Base-by-base conservation (phyloP, 2,113 vertebrate genomes). In the Carassius gibelio region DNA sequence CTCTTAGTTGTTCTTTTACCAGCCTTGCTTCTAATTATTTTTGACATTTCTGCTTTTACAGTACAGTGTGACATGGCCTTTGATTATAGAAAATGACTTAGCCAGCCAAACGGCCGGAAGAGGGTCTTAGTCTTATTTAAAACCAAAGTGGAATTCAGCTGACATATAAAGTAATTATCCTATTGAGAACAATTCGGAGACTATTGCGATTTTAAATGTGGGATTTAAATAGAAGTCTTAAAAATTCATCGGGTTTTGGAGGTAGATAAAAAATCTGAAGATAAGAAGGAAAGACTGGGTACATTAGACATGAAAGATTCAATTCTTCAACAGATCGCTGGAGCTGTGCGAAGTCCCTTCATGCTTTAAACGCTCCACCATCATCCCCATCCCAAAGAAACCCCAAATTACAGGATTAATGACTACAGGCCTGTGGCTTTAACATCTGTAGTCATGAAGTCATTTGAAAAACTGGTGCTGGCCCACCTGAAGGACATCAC, bases 21-120 rank as follows among this genome's bases (percentile, higher is more conserved):
- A 13, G 48, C 55, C 21, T 77, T 59, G 19, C 14, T 57, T 84
- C 80, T 75, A 81, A 69, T 87, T 87, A 87, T 87, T 83, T 85
- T 26, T 83, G 42, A 76, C 77, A 83, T 76, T 86, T 78, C n/a
- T 61, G 38, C 8, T 74, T 79, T 71, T 10, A 45, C 19, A 48
- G 30, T 52, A 72, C 74, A 72, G 36, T 19, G 64, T 30, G 72
- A 61, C n/a, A 9, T 74, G 68, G 19, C 26, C 57, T 87, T 84
- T 87, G 66, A 62, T 79, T 52, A n/a, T 15, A 38, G 75, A 55
- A 15, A 76, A 57, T 19, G 8, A 55, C 50, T 76, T 34, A 34
- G 26, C 15, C 50, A 57, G 17, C 21, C 23, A 76, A 76, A 19
- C 1, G 48, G 15, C 75, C 4, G 0, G 26, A 57, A 76, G 26